Evolutionary conservation across 1,140 invertebrate species (phyloP), one percentile per base, ranked within the genome.

Genomic region (Atta colombica): DNA sequence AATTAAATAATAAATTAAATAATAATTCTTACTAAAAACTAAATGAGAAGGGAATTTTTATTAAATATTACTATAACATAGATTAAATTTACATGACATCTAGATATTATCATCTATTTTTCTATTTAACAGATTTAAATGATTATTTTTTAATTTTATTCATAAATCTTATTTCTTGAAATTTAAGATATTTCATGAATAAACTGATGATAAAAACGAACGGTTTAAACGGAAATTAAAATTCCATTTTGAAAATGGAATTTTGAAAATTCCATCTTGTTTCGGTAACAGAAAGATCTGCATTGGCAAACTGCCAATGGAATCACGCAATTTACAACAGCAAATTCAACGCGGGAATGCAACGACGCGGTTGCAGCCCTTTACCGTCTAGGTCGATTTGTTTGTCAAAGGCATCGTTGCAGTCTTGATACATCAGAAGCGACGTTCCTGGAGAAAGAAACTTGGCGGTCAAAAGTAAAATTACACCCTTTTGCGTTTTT

Each of bases 401-500:
- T 12, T 74, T 39, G 53, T 82, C 80, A 82, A 82, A 82, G 55
- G 25, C 68, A 16, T 31, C 12, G 21, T 45, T n/a, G 51, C 35
- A 49, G 35, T 31, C 25, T 74, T 69, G 80, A 82, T 60, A 60
- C 31, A 60, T 82, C 63, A 39, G 8, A 60, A 68, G n/a, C 49
- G 45, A 75, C 39, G n/a, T 66, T 66, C 4, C 18, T 4, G 35
- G 45, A 28, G 31, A 63, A 49, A 77, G 28, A 85, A 49, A 25
- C 28, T 78, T n/a, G 53, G 8, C 53, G 68, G 39, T 28, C 74
- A 53, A 66, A 78, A 77, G 55, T 65, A 21, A 85, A 78, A 68
- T 84, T 84, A 39, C 58, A 31, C 16, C 25, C 39, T 8, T 25
- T 68, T 61, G 21, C 21, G 39, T 69, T 14, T 69, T 69, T 69